phyloP scores from a whole-genome alignment of 2,888 invertebrate genomes.

The Acanthosepion pharaonis region DNA sequence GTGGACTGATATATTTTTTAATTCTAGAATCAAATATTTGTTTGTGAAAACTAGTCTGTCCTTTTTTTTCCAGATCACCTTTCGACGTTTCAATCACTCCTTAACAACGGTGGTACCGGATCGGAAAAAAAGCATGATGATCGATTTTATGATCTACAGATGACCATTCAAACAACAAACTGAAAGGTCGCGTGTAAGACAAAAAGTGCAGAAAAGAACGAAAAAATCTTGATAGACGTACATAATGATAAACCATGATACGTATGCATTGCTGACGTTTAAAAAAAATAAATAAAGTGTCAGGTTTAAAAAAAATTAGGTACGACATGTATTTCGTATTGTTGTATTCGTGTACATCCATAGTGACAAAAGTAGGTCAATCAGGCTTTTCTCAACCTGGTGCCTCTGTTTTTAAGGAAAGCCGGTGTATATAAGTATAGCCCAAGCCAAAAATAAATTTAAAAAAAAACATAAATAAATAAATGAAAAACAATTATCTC shows the following conservation, averaged over 20 bases:
- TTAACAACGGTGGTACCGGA: neutral
- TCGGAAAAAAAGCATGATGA: neutral
- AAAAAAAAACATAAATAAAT: neutral
- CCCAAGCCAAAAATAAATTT: neutral
- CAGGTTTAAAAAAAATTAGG: neutral
- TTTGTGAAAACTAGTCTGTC: neutral
- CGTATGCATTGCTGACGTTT: neutral
- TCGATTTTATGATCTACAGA: neutral
- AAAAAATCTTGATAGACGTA: neutral
- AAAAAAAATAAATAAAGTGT: neutral
- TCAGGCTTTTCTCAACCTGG: slow-evolving; percentile 11
- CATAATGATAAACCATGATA: neutral
- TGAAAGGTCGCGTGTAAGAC: neutral
- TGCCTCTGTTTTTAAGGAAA: slow-evolving; percentile 16
- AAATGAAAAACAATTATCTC: neutral
- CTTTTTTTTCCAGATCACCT: neutral
- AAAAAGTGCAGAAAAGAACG: neutral
- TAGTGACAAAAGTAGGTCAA: neutral
- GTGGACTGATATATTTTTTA: neutral
- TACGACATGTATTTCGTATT: neutral
- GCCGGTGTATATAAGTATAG: neutral
- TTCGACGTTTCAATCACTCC: neutral
- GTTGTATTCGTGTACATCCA: neutral
- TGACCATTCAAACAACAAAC: neutral
- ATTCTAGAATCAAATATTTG: neutral